phyloP scores from a whole-genome alignment of 2,888 invertebrate species.

The Diadegma fenestrale region DNA sequence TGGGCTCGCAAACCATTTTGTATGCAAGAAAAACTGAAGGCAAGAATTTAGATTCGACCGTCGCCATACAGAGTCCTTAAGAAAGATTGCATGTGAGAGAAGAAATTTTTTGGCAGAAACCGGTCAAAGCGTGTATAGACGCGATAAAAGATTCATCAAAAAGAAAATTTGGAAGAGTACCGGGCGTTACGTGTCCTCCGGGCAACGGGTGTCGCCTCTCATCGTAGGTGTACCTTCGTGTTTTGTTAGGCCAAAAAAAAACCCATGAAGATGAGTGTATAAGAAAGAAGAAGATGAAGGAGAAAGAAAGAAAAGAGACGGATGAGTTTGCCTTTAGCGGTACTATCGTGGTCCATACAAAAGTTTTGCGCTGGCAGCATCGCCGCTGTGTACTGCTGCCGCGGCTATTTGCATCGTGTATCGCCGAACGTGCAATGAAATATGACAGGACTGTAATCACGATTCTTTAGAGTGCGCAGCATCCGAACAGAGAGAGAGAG shows the following conservation, averaged over 20 bases:
- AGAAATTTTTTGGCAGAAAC: conserved; percentile 1
- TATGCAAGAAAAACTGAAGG: too few relatives aligned
- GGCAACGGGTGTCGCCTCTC: conserved; percentile 26
- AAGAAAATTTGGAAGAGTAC: conserved; percentile 42
- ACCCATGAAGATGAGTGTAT: conserved; percentile 4
- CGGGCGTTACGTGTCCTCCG: conserved; percentile 35
- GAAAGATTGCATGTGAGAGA: conserved; percentile 1
- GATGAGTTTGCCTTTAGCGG: conserved; percentile 55
- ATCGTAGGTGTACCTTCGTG: neutral
- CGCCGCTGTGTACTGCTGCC: conserved; percentile 51
- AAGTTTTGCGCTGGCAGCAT: conserved; percentile 30
- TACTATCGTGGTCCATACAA: conserved; percentile 52
- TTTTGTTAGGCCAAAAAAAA: conserved; percentile 22
- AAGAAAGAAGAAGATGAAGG: conserved; percentile 20
- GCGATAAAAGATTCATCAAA: conserved; percentile 63
- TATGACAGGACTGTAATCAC: conserved; percentile 82
- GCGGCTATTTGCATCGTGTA: conserved; percentile 69
- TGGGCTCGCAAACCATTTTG: too few relatives aligned
- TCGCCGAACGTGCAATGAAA: conserved; percentile 79
- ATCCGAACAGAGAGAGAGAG: conserved; percentile 32
- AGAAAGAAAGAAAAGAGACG: conserved; percentile 61
- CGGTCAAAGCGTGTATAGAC: conserved; percentile 19
- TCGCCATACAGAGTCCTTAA: too few relatives aligned
- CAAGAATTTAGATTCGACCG: too few relatives aligned
- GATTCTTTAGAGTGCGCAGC: conserved; percentile 72